phyloP scores from a whole-genome alignment of 2,797 vertebrate genomes.

The Coregonus ussuriensis region DNA sequence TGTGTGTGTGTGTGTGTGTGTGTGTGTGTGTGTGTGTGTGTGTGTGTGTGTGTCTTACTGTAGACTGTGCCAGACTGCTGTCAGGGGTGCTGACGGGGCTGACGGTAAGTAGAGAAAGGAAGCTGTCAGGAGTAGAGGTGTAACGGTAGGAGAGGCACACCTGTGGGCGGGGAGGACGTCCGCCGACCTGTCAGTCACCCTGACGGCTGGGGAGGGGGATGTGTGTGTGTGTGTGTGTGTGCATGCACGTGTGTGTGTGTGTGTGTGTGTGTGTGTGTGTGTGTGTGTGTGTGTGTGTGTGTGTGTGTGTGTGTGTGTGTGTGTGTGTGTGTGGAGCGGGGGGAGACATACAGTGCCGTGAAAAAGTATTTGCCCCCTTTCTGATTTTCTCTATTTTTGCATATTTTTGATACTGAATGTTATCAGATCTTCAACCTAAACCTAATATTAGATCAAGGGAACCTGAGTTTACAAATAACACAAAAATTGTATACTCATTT shows the following conservation, averaged over 20 bases:
- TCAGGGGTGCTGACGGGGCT: slow-evolving; percentile 13
- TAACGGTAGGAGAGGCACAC: slow-evolving; percentile 69
- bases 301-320: not conserved
- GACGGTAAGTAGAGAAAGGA: slow-evolving; percentile 60
- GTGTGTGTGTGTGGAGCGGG: slow-evolving; percentile 29
- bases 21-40: slow-evolving; percentile 31
- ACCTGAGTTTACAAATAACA: no score
- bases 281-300: not conserved
- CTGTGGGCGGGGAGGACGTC: slow-evolving; percentile 77
- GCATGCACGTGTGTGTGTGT: not conserved
- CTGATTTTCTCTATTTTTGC: no score
- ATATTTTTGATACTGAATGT: no score
- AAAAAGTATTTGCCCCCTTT: no score
- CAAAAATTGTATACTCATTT: no score
- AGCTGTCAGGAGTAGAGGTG: slow-evolving; percentile 63
- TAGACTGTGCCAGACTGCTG: slow-evolving; percentile 45
- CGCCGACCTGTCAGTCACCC: slow-evolving; percentile 68
- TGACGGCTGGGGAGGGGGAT: slow-evolving; percentile 53
- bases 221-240: not conserved
- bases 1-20: slow-evolving; percentile 9
- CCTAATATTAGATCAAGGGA: no score
- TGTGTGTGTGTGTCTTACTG: slow-evolving; percentile 18
- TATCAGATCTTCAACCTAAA: no score
- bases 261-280: not conserved
- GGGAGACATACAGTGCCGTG: not conserved